Evolutionary conservation across 2,113 vertebrate species (phyloP).

Genomic region (Leptodactylus fuscus): DNA sequence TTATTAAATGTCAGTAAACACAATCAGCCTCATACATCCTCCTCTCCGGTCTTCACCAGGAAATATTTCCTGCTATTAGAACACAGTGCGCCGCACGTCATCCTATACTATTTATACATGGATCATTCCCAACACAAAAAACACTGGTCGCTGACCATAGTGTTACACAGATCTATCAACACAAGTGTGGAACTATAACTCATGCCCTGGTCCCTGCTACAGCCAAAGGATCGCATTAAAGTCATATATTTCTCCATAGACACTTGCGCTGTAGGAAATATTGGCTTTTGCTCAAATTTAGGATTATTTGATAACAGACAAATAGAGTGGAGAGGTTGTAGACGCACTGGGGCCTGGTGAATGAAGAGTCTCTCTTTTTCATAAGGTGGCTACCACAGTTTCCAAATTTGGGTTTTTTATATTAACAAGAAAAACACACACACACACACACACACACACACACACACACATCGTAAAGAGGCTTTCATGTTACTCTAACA

Average conservation of each 20-base stretch:
- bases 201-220: not conserved
- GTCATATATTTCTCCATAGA: not conserved
- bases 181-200: not conserved
- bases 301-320: not conserved
- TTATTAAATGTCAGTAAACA: constrained; percentile 52
- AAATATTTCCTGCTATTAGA: constrained; percentile 14
- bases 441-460: no score
- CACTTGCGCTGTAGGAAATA: not conserved
- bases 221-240: not conserved
- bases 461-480: no score
- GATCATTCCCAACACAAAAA: constrained; percentile 14
- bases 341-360: not conserved
- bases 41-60: constrained; percentile 18
- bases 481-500: no score
- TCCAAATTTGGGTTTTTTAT: no score
- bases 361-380: no score
- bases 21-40: constrained; percentile 23
- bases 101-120: constrained; percentile 13
- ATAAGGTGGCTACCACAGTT: no score
- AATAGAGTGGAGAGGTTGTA: not conserved
- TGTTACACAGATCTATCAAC: not conserved
- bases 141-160: not conserved
- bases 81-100: not conserved
- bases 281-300: not conserved
- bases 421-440: no score